phyloP scores from a whole-genome alignment of 2,797 vertebrate species.

The Gastrophryne carolinensis region DNA sequence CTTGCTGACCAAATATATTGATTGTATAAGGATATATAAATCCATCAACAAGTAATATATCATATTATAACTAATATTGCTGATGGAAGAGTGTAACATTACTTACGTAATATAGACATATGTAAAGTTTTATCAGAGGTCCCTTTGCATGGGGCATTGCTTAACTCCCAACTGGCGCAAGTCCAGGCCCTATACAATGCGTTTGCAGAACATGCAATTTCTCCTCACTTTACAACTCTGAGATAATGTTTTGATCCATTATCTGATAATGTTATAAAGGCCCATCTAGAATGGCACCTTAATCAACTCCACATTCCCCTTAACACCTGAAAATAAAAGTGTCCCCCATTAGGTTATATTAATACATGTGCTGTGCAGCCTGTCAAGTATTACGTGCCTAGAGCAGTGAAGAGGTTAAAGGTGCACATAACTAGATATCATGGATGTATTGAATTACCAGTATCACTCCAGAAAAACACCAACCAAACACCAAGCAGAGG shows the following conservation, averaged over 20 bases:
- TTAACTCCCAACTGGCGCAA: neutral
- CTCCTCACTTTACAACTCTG: neutral
- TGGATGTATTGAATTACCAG: neutral
- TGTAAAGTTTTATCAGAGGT: slow-evolving; percentile 5
- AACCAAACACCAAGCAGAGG: slow-evolving; percentile 46
- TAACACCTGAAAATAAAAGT: neutral
- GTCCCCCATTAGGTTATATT: neutral
- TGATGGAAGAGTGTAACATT: neutral
- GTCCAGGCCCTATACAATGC: slow-evolving; percentile 23
- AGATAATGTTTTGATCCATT: neutral
- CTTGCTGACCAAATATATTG: neutral
- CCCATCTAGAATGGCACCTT: neutral
- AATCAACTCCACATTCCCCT: neutral
- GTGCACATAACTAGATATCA: neutral
- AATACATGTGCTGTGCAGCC: neutral
- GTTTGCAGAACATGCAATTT: neutral
- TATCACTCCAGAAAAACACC: slow-evolving; percentile 33
- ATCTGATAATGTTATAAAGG: neutral
- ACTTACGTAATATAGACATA: neutral
- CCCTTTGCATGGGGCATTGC: neutral
- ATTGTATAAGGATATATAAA: neutral
- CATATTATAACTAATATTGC: too few species aligned
- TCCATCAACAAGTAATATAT: neutral
- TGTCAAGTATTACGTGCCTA: neutral
- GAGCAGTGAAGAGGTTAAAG: slow-evolving; percentile 35